These are phyloP conservation scores for Manis pentadactyla DNA, from an alignment of 2,797 vertebrate species.

Conservation along the genomic window DNA sequence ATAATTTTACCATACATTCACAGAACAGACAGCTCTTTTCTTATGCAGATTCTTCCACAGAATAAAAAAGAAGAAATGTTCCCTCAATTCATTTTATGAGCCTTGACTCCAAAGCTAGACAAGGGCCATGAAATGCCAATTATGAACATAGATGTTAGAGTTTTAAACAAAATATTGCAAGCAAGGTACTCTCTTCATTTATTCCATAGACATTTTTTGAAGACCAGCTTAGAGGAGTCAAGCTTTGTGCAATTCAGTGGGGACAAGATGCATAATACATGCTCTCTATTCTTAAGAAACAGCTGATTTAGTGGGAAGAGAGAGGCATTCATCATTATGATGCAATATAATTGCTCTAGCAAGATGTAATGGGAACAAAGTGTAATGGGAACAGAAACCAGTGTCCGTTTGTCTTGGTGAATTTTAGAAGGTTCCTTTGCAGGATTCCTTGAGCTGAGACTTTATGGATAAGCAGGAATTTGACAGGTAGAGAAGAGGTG, in stretches of 20 bases:
- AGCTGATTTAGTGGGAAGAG: not conserved
- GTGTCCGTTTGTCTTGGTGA: not conserved
- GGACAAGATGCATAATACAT: not conserved
- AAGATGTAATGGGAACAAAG: not conserved
- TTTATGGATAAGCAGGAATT: not conserved
- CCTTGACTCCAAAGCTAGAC: not conserved
- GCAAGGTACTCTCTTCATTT: not conserved
- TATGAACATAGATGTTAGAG: not conserved
- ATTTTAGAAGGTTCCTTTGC: not conserved
- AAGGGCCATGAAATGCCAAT: not conserved
- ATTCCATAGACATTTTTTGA: not conserved
- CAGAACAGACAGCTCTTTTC: not conserved
- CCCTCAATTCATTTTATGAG: not conserved
- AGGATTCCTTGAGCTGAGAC: not conserved
- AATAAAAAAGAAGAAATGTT: not conserved
- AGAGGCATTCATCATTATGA: slow-evolving; percentile 30
- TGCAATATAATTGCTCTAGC: not conserved
- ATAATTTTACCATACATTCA: not conserved
- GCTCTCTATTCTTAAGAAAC: not conserved
- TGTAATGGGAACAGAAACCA: not conserved
- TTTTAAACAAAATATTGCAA: slow-evolving; percentile 21
- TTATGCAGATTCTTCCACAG: not conserved
- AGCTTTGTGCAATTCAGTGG: not conserved
- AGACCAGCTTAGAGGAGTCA: not conserved
- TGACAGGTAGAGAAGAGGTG: not conserved